These are phyloP conservation scores for Gymnosoma rotundatum DNA, from an alignment of 2,888 invertebrate genomes.

Conservation along the genomic window DNA sequence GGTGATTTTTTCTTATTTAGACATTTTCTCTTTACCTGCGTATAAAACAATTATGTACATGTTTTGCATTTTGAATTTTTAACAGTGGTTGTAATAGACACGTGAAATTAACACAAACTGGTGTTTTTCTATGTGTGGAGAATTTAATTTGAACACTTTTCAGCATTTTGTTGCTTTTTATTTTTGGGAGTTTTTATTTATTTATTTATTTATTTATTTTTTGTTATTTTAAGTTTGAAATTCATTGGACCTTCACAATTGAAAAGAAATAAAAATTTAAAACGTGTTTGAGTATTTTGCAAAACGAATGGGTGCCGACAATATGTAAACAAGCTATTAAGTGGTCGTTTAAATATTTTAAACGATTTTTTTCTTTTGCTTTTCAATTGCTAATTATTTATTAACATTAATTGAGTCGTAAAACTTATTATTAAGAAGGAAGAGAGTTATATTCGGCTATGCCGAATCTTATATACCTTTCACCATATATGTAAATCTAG, in stretches of 20 bases:
- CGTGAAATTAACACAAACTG: conserved; percentile 55
- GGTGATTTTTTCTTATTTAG: conserved; percentile 39
- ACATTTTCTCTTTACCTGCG: background rate
- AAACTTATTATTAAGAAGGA: too few species aligned
- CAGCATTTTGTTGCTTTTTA: background rate
- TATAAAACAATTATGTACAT: conserved; percentile 15
- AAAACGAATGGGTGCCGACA: conserved; percentile 33
- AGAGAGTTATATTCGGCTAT: too few species aligned
- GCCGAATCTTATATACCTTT: too few species aligned
- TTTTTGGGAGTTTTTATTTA: conserved; percentile 13
- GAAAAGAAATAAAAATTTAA: conserved; percentile 27
- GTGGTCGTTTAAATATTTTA: conserved; percentile 46
- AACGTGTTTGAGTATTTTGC: background rate
- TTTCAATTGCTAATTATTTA: conserved; percentile 20
- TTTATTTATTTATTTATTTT: background rate
- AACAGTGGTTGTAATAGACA: conserved; percentile 40
- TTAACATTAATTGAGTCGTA: conserved; percentile 20
- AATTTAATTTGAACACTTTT: conserved; percentile 28
- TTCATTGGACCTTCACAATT: conserved; percentile 28
- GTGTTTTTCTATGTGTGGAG: conserved; percentile 57
- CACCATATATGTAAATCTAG: too few species aligned
- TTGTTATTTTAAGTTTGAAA: too few species aligned
- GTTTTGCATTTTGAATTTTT: conserved; percentile 57
- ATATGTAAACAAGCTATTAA: conserved; percentile 65
- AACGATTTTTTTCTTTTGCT: background rate